These are phyloP conservation scores for Opisthograptis luteolata DNA, from an alignment of 2,888 invertebrate species.

Conservation along the genomic window DNA sequence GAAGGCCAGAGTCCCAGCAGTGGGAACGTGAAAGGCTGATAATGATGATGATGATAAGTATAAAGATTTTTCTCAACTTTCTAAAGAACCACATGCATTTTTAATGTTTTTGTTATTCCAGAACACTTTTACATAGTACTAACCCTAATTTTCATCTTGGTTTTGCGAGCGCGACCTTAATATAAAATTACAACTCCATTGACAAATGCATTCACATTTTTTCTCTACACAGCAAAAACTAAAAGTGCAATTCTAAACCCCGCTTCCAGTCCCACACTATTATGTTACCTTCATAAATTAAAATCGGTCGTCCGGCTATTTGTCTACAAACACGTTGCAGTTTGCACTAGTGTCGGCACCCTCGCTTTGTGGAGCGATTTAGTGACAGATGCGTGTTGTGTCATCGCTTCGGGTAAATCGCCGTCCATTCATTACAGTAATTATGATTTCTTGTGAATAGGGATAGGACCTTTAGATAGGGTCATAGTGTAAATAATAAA, in stretches of 20 bases:
- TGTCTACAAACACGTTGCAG: conserved; percentile 38
- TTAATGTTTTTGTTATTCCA: no score
- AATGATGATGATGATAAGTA: no score
- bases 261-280: conserved; percentile 4
- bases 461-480: conserved; percentile 12
- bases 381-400: conserved; percentile 28
- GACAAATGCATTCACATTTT: conserved; percentile 13
- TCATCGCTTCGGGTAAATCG: conserved; percentile 28
- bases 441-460: conserved; percentile 15
- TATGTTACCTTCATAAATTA: conserved; percentile 26
- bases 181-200: conserved; percentile 9
- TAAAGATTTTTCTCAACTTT: no score
- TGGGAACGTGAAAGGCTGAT: no score
- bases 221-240: conserved; percentile 11
- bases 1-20: no score
- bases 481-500: conserved; percentile 7
- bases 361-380: conserved; percentile 5
- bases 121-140: no score
- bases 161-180: no score
- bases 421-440: conserved; percentile 18
- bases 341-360: conserved; percentile 31
- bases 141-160: no score
- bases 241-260: conserved; percentile 23
- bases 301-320: conserved; percentile 25
- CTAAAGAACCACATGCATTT: no score